Percentiles rank a stretch among this genome's conserved stretches.
Conservation (phyloP, 1,140 invertebrate species). For the Cecropterus lyciades region DNA sequence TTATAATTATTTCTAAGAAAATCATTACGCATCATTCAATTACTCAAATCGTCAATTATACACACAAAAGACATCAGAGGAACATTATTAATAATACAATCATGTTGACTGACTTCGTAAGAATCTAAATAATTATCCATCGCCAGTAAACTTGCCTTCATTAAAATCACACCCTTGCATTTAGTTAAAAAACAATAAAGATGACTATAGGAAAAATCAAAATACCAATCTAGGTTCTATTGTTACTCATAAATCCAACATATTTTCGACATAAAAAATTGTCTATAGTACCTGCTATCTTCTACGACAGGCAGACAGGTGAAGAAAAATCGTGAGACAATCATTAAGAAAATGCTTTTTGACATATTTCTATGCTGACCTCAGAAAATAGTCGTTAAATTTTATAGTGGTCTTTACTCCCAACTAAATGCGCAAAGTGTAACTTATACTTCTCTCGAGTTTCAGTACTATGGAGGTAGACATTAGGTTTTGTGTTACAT, state of each 20-base stretch:
- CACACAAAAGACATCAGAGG: slow-evolving; percentile 41
- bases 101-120: not conserved
- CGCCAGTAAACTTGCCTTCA: not conserved
- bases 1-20: slow-evolving; percentile 42
- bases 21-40: not conserved
- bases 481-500: slow-evolving; percentile 8
- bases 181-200: not conserved
- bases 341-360: too few relatives aligned
- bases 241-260: too few relatives aligned
- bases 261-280: too few relatives aligned
- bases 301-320: too few relatives aligned
- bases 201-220: not conserved
- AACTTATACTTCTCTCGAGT: slow-evolving; percentile 1
- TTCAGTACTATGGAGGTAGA: slow-evolving; percentile 4
- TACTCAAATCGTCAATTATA: slow-evolving; percentile 5
- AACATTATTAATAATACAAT: slow-evolving; percentile 24
- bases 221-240: too few relatives aligned
- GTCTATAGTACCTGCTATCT: too few relatives aligned
- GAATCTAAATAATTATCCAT: not conserved
- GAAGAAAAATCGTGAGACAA: too few relatives aligned
- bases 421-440: not conserved
- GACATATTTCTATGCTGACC: too few relatives aligned
- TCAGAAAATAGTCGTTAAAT: not conserved
- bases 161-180: not conserved
- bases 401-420: not conserved